Evolutionary conservation across 2,888 invertebrate genomes (phyloP).

Genomic region (Prosapia bicincta): DNA sequence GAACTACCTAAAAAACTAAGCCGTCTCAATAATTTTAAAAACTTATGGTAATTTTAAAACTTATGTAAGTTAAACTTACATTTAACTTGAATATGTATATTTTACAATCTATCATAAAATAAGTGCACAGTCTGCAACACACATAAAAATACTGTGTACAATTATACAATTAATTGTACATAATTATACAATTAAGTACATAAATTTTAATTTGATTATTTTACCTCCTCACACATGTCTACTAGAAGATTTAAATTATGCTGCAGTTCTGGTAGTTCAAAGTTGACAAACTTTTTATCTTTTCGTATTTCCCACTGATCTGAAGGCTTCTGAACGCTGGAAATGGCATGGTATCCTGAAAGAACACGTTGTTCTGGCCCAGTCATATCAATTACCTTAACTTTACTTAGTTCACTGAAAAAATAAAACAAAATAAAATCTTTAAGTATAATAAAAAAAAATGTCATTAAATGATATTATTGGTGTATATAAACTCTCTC

Average conservation of each 20-base stretch:
- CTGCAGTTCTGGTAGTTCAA: conserved; percentile 81
- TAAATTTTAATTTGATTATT: neutral
- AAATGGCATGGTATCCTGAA: conserved; percentile 88
- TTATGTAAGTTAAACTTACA: too few relatives aligned
- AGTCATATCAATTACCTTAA: conserved; percentile 99
- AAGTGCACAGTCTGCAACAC: too few relatives aligned
- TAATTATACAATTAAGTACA: too few relatives aligned
- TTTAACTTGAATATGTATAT: too few relatives aligned
- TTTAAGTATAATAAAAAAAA: too few relatives aligned
- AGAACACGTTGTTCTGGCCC: conserved; percentile 91
- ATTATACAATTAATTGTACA: neutral
- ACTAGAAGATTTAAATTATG: conserved; percentile 91
- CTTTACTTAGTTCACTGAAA: conserved; percentile 68
- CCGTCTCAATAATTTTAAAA: too few relatives aligned
- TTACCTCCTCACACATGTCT: conserved; percentile 86
- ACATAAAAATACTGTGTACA: neutral
- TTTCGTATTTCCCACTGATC: conserved; percentile 56
- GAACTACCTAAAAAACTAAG: too few relatives aligned
- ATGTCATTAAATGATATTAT: too few relatives aligned
- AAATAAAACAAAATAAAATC: too few relatives aligned
- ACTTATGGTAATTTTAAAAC: too few relatives aligned
- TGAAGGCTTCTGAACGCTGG: conserved; percentile 56
- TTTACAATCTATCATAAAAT: too few relatives aligned
- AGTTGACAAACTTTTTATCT: conserved; percentile 60
- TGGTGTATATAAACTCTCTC: too few relatives aligned